These are phyloP conservation scores for Pomatorhinus ruficollis DNA, from an alignment of 2,113 vertebrate genomes.

Conservation along the genomic window DNA sequence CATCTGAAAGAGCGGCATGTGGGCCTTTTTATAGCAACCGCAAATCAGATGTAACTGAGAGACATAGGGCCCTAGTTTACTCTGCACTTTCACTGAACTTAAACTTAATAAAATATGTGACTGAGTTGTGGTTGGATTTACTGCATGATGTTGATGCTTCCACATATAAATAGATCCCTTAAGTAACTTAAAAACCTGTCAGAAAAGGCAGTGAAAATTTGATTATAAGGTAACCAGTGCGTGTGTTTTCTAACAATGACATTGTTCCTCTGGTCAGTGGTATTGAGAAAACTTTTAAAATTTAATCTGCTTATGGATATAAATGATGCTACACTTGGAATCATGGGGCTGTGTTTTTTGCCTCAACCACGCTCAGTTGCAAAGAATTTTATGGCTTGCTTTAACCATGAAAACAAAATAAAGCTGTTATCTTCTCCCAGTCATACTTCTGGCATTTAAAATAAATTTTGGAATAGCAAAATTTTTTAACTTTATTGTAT, in stretches of 20 bases:
- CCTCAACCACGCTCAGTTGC: neutral
- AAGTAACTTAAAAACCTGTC: constrained; percentile 87
- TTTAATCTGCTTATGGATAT: constrained; percentile 17
- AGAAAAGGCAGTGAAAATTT: constrained; percentile 87
- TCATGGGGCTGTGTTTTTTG: fast-evolving
- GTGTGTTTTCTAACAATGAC: constrained; percentile 57
- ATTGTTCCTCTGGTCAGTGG: constrained; percentile 39
- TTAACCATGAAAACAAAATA: constrained; percentile 65
- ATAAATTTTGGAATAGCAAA: neutral
- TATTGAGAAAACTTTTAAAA: constrained; percentile 37
- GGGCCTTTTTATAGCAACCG: constrained; percentile 92
- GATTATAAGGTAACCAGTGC: constrained; percentile 82
- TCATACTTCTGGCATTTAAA: neutral
- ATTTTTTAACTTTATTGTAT: neutral
- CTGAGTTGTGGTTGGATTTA: constrained; percentile 86
- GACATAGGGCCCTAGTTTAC: constrained; percentile 83
- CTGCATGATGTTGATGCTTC: constrained; percentile 89
- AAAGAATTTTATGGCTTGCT: constrained; percentile 51
- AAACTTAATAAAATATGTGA: constrained; percentile 90
- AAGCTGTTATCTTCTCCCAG: constrained; percentile 49
- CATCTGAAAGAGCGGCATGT: constrained; percentile 89
- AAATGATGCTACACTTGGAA: constrained; percentile 34
- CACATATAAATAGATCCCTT: constrained; percentile 84
- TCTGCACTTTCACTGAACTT: constrained; percentile 97
- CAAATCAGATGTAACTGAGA: constrained; percentile 96